Percentiles rank a stretch among this genome's conserved stretches.
Evolutionary conservation across 1,140 invertebrate genomes (phyloP).

Genomic region (Venustaconcha ellipsiformis): DNA sequence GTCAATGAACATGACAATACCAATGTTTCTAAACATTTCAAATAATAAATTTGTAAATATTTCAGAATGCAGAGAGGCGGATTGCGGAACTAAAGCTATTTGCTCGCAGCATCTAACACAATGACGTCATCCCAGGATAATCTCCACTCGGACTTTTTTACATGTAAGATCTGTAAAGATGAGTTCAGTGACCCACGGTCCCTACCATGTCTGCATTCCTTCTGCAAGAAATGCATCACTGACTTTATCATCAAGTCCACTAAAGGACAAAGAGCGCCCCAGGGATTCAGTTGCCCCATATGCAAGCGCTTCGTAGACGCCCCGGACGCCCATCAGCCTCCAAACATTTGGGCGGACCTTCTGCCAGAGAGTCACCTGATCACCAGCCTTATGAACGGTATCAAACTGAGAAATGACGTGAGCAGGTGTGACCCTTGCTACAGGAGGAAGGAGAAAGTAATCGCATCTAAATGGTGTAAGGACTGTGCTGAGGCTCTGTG

Average conservation of each 20-base stretch:
- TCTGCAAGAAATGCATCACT: conserved; percentile 72
- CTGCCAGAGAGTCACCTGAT: conserved; percentile 47
- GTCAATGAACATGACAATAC: no score
- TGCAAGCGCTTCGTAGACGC: conserved; percentile 40
- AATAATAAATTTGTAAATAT: no score
- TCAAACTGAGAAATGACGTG: conserved; percentile 33
- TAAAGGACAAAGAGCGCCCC: conserved; percentile 20
- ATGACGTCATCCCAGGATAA: no score
- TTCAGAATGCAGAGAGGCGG: no score
- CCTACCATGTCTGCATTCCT: conserved; percentile 60
- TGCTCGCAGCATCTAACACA: no score
- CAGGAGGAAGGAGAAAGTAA: conserved; percentile 28
- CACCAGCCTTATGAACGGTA: conserved; percentile 39
- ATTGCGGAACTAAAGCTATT: no score
- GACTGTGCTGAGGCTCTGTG: conserved; percentile 37
- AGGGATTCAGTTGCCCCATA: conserved; percentile 37
- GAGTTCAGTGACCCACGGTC: conserved; percentile 48
- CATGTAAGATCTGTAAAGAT: conserved; percentile 55
- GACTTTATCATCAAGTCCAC: conserved; percentile 76
- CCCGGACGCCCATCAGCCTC: conserved; percentile 15
- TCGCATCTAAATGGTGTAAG: conserved; percentile 37
- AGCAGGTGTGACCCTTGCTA: conserved; percentile 38
- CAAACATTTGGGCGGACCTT: conserved; percentile 31
- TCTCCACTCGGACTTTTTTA: conserved; percentile 39
- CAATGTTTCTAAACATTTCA: no score